phyloP scores from a whole-genome alignment of 2,113 vertebrate genomes.

The Pachypanchax playfairii region DNA sequence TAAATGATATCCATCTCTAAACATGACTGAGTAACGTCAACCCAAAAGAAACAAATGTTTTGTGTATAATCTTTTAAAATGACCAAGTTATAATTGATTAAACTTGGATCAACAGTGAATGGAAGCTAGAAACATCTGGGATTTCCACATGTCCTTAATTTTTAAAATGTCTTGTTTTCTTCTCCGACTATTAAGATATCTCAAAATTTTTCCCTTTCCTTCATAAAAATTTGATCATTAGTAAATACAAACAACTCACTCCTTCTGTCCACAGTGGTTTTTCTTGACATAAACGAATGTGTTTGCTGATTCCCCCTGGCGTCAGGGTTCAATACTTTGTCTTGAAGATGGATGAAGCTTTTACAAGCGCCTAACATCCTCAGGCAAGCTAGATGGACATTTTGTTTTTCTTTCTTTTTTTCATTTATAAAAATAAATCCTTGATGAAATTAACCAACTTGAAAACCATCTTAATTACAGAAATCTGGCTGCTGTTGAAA shows the following conservation, averaged over 20 bases:
- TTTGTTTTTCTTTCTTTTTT: slow-evolving; percentile 18
- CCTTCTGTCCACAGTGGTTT: slow-evolving; percentile 43
- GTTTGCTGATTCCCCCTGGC: slow-evolving; percentile 56
- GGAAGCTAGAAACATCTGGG: neutral
- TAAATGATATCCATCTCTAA: too few species aligned
- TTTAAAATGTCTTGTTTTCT: slow-evolving; percentile 3
- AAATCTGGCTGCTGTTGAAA: slow-evolving; percentile 1
- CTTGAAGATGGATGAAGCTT: slow-evolving; percentile 71
- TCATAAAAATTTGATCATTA: slow-evolving; percentile 65
- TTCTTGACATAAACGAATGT: slow-evolving; percentile 65
- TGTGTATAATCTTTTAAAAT: too few species aligned
- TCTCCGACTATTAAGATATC: neutral
- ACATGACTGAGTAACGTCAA: too few species aligned
- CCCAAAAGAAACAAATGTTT: too few species aligned
- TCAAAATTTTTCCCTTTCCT: neutral
- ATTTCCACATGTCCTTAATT: too few species aligned
- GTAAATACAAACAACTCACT: slow-evolving; percentile 55
- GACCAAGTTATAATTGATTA: too few species aligned
- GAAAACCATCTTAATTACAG: too few species aligned
- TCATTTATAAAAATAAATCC: neutral
- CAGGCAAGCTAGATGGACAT: slow-evolving; percentile 32
- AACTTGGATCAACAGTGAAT: too few species aligned
- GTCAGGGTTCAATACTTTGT: slow-evolving; percentile 63
- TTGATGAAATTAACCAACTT: slow-evolving; percentile 38
- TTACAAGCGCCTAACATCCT: slow-evolving; percentile 62